phyloP scores from a whole-genome alignment of 2,888 invertebrate genomes.

The Charanyca ferruginea region DNA sequence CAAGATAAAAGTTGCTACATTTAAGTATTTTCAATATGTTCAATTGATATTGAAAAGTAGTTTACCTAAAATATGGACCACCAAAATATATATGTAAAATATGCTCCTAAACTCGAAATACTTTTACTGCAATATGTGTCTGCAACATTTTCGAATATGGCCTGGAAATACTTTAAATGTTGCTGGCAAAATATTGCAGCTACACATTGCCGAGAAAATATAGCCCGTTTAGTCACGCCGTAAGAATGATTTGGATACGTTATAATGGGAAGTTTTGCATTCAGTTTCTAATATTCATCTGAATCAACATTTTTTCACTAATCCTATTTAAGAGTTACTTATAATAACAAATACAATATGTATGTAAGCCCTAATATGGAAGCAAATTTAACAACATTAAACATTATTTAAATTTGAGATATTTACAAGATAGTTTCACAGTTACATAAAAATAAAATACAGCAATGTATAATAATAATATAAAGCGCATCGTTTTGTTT shows the following conservation, averaged over 20 bases:
- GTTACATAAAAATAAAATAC: slow-evolving; percentile 82
- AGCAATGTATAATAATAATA: slow-evolving; percentile 72
- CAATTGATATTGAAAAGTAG: slow-evolving; percentile 87
- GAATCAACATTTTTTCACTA: slow-evolving; percentile 71
- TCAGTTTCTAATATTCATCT: slow-evolving; percentile 51
- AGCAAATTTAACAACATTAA: slow-evolving; percentile 89
- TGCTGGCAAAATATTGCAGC: no score
- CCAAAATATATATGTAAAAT: slow-evolving; percentile 69
- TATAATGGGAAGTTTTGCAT: slow-evolving; percentile 56
- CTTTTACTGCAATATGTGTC: not conserved
- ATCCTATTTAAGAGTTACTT: slow-evolving; percentile 79
- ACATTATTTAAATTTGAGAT: slow-evolving; percentile 81
- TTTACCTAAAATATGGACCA: slow-evolving; percentile 84
- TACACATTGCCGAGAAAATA: no score
- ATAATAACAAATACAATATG: slow-evolving; percentile 84
- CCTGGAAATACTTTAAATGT: no score
- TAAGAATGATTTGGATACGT: slow-evolving; percentile 66
- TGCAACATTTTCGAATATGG: not conserved
- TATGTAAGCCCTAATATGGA: slow-evolving; percentile 86
- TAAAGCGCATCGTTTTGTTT: slow-evolving; percentile 89
- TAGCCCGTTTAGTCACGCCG: not conserved
- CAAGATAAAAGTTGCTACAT: slow-evolving; percentile 80
- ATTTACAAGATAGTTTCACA: slow-evolving; percentile 85
- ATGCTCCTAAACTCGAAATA: not conserved
- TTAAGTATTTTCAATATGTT: slow-evolving; percentile 86